Base-by-base conservation (phyloP, 1,140 invertebrate species). In the Pseudomyrmex sp. region DNA sequence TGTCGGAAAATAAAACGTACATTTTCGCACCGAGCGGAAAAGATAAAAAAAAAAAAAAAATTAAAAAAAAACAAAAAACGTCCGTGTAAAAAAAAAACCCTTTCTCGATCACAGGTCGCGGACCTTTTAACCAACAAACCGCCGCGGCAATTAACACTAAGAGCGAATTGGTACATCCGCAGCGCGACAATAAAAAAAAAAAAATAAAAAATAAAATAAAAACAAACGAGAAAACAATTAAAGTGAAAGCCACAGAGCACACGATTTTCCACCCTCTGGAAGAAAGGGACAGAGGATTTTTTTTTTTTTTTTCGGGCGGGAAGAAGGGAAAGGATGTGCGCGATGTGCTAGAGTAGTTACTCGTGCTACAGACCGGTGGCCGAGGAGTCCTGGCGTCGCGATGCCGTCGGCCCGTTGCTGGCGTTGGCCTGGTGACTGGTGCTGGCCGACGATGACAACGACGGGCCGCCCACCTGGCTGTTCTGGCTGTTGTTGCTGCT, bases 401-500 rank as follows among this genome's bases (percentile, higher is more conserved):
- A 84, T 35, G 87, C 54, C 85, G 86, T 82, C 86, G 79, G 62
- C 76, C 46, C 62, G 85, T 85, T 90, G 89, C 85, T 91, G 84
- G 83, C 83, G 88, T 89, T 91, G 91, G 23, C 44, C n/a, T 90
- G 83, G 82, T 89, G 89, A 13, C 20, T 76, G 85, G 90, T 80
- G 58, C 89, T 89, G 13, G 92, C 85, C 18, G 92, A 85, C 23
- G 93, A 91, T 0, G 91, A 92, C 18, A 92, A 91, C 44, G 92
- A 92, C 8, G 90, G 86, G 61, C 92, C 91, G 26, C 35, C 35
- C 35, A 89, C 89, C 85, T 94, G 93, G 90, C 92, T 94, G 91
- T 93, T 94, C 61, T 94, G 92, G 91, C 93, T 94, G 93, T 91
- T 93, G 91, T 84, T 92, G 91, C 91, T 92, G 87, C 88, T 87